Evolutionary conservation across 2,113 vertebrate species (phyloP).

Genomic region (Globicephala melas): DNA sequence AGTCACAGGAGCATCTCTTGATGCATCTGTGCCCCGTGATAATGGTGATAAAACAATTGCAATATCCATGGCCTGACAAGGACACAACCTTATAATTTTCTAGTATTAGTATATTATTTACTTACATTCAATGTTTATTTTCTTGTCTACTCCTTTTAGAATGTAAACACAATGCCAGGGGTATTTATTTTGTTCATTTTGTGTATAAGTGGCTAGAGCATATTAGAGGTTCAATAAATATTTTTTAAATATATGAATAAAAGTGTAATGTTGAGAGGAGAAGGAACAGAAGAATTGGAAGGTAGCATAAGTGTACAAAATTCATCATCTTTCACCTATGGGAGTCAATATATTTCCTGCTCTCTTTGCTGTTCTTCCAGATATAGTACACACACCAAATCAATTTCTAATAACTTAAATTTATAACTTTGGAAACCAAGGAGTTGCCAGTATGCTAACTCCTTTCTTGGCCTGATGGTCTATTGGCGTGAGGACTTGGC

Average conservation of each 20-base stretch:
- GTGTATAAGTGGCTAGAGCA: neutral
- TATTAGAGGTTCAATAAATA: neutral
- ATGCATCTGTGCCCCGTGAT: neutral
- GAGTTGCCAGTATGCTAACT: neutral
- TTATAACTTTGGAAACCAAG: neutral
- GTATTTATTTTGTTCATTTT: conserved; percentile 17
- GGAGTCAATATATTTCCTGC: neutral
- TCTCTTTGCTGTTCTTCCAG: neutral
- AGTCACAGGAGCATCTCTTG: neutral
- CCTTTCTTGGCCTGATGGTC: neutral
- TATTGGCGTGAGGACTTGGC: neutral
- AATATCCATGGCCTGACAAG: neutral
- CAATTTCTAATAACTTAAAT: neutral
- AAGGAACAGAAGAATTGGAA: neutral
- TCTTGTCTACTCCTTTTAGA: neutral
- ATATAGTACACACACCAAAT: neutral
- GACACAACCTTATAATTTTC: neutral
- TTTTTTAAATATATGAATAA: neutral
- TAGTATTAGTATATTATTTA: neutral
- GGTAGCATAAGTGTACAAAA: neutral
- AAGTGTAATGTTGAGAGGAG: neutral
- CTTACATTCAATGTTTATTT: neutral
- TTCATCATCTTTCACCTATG: neutral
- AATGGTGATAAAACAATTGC: neutral
- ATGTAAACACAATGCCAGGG: neutral